Conservation (phyloP, 2,888 invertebrate genomes). For the Nemoura dubitans region DNA sequence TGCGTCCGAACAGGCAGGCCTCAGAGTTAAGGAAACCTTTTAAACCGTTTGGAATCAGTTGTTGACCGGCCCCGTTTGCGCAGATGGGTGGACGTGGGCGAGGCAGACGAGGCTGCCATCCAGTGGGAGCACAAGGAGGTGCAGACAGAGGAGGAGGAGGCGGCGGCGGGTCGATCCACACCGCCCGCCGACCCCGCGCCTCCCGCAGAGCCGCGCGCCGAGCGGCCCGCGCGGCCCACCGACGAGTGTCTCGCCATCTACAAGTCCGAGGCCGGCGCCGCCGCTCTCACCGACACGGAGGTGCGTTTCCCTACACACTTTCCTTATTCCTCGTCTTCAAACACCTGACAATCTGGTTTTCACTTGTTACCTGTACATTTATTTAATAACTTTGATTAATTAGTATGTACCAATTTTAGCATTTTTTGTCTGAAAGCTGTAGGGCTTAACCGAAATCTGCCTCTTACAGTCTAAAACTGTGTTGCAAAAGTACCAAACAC, state of each 20-base stretch:
- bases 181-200: not conserved
- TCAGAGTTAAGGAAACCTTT: too few relatives aligned
- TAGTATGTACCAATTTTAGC: too few relatives aligned
- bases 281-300: slow-evolving; percentile 82
- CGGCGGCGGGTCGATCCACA: not conserved
- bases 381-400: too few relatives aligned
- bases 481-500: too few relatives aligned
- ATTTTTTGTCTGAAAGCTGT: too few relatives aligned
- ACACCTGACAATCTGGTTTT: too few relatives aligned
- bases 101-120: slow-evolving; percentile 38
- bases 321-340: too few relatives aligned
- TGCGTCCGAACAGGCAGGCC: too few relatives aligned
- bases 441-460: too few relatives aligned
- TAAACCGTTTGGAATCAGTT: too few relatives aligned
- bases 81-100: slow-evolving; percentile 44
- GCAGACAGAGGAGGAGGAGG: slow-evolving; percentile 47
- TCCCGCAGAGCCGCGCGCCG: not conserved
- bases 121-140: slow-evolving; percentile 49
- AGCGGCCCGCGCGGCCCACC: slow-evolving; percentile 57
- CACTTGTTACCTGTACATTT: too few relatives aligned
- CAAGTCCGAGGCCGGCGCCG: slow-evolving; percentile 74
- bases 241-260: slow-evolving; percentile 80
- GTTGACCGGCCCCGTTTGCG: not conserved
- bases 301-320: slow-evolving; percentile 52
- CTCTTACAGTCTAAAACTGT: too few relatives aligned